Evolutionary conservation across 2,113 vertebrate species (phyloP).

Genomic region (Syrrhaptes paradoxus): DNA sequence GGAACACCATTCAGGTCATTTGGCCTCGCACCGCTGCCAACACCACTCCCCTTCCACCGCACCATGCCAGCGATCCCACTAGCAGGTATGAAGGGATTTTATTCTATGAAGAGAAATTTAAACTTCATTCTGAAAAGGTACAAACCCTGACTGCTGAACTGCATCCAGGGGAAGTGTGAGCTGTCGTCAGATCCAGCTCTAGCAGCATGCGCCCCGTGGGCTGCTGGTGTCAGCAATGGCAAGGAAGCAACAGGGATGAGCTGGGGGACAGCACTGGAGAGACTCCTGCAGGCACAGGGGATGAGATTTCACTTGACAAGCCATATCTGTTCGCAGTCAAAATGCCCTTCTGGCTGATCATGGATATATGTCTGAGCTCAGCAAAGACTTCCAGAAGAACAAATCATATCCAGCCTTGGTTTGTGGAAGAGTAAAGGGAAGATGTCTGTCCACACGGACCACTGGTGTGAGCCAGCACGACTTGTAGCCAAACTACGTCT

Average conservation of each 20-base stretch:
- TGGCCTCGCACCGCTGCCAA: neutral
- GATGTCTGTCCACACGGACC: neutral
- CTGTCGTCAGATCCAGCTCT: neutral
- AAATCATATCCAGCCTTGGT: neutral
- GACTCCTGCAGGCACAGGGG: neutral
- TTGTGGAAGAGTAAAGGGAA: neutral
- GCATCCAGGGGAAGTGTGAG: neutral
- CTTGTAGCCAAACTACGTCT: neutral
- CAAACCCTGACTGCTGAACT: neutral
- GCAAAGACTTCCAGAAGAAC: neutral
- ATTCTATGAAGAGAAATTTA: neutral
- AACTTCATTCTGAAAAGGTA: neutral
- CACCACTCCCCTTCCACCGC: neutral
- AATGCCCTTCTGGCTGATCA: neutral
- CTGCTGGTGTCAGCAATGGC: accelerated
- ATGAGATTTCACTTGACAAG: neutral
- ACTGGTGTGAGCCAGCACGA: neutral
- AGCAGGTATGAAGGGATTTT: neutral
- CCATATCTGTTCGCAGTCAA: neutral
- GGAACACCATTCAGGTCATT: neutral
- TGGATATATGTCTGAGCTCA: neutral
- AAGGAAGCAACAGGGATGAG: neutral
- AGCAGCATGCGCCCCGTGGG: neutral
- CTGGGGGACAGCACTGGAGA: neutral
- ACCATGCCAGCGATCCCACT: neutral